Evolutionary conservation across 2,113 vertebrate genomes (phyloP).

Genomic region (Balaeniceps rex): DNA sequence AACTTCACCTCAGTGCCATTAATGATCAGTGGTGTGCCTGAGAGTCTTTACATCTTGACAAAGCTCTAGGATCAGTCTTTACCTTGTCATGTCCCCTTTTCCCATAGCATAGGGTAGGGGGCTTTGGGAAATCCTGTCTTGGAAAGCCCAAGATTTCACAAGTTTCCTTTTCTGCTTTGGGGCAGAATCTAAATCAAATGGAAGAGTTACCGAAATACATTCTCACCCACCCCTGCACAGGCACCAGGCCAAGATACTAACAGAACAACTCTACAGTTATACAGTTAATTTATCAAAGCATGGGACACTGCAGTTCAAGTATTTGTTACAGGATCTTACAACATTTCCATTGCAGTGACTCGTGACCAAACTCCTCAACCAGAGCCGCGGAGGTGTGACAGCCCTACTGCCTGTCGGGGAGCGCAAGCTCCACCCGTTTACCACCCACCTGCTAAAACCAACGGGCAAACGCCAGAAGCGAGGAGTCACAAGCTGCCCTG

Average conservation of each 20-base stretch:
- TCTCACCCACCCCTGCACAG: neutral
- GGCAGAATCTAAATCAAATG: neutral
- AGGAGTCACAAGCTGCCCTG: neutral
- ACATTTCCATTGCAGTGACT: neutral
- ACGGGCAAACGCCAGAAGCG: neutral
- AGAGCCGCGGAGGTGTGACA: no score
- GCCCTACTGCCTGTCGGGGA: neutral
- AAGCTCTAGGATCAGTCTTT: neutral
- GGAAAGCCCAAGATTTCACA: neutral
- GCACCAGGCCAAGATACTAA: neutral
- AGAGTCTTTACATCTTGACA: neutral
- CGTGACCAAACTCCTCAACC: neutral
- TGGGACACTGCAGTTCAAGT: neutral
- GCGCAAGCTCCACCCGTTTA: fast-evolving
- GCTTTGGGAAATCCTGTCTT: neutral
- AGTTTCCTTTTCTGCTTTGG: neutral
- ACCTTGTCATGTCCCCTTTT: neutral
- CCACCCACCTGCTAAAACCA: no score
- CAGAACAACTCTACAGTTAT: neutral
- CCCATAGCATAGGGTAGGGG: no score
- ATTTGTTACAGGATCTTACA: neutral
- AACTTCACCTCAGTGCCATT: neutral
- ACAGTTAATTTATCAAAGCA: neutral
- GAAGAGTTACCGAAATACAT: neutral
- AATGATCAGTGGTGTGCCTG: fast-evolving